Conservation (phyloP, 2,113 vertebrate genomes). For the Meriones unguiculatus region DNA sequence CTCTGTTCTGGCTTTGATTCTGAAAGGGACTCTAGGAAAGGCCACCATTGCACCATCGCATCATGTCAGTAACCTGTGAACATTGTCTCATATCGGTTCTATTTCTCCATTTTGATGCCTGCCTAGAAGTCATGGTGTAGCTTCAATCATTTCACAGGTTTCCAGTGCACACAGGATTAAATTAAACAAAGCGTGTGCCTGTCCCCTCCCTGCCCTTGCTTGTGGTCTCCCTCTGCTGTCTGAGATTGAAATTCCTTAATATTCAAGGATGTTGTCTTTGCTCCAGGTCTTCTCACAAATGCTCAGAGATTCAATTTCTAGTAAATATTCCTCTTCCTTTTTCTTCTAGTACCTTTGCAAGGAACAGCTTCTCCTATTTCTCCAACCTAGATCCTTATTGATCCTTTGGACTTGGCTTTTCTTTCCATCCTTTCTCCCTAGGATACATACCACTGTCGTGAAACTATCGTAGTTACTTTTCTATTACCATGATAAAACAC, state of each 20-base stretch:
- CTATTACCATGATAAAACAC: background rate
- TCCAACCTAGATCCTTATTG: background rate
- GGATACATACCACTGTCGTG: background rate
- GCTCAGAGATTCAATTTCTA: background rate
- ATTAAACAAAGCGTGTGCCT: background rate
- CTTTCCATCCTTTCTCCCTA: background rate
- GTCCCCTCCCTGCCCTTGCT: background rate
- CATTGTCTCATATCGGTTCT: background rate
- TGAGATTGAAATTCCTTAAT: background rate
- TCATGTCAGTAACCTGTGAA: background rate
- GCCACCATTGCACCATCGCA: background rate
- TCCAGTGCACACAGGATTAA: background rate
- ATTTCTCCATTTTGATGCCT: constrained; percentile 11
- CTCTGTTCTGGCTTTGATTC: background rate
- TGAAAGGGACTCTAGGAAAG: background rate
- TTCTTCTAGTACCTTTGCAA: background rate
- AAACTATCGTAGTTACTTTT: background rate
- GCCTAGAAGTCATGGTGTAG: background rate
- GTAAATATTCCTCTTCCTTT: constrained; percentile 9
- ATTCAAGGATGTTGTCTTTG: background rate
- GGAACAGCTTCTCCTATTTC: background rate
- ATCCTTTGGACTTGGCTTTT: background rate
- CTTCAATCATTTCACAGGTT: background rate
- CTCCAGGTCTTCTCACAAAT: background rate
- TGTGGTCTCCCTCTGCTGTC: background rate